Conservation (phyloP, 1,140 invertebrate genomes). For the Harlomillsia oculata region DNA sequence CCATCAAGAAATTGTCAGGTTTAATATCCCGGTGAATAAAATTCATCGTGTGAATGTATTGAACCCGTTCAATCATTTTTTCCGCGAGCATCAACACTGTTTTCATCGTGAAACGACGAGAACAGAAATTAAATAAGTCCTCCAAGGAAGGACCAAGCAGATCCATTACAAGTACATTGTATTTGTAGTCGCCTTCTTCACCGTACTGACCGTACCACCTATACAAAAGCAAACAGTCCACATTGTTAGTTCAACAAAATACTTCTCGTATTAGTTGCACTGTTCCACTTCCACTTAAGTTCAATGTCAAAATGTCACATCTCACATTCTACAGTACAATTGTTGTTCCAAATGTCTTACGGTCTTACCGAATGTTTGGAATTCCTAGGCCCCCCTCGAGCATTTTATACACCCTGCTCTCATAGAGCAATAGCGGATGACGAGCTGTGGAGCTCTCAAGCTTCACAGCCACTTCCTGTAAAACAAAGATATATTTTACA, state of each 20-base stretch:
- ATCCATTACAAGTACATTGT: constrained; percentile 95
- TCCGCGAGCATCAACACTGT: constrained; percentile 94
- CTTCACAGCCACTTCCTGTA: constrained; percentile 95
- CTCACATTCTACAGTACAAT: constrained; percentile 80
- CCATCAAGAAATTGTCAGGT: constrained; percentile 97
- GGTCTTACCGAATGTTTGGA: constrained; percentile 57
- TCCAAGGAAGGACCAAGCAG: constrained; percentile 87
- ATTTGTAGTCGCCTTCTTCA: constrained; percentile 78
- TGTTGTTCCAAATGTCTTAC: too few species aligned
- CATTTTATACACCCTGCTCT: constrained; percentile 86
- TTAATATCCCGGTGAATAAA: constrained; percentile 95
- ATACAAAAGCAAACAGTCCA: too few species aligned
- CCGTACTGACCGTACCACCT: constrained; percentile 81
- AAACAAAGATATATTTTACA: too few species aligned
- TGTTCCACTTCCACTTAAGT: too few species aligned
- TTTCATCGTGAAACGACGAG: constrained; percentile 89
- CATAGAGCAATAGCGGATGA: constrained; percentile 90
- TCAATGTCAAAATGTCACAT: constrained; percentile 92
- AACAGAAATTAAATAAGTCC: constrained; percentile 94
- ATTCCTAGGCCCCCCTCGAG: constrained; percentile 89
- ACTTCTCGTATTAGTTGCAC: too few species aligned
- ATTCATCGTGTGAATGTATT: constrained; percentile 88
- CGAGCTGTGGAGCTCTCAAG: constrained; percentile 80
- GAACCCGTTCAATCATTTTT: constrained; percentile 81
- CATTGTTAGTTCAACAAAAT: too few species aligned